A percentile compares a stretch with the other conserved stretches of the same genome.
phyloP scores from a whole-genome alignment of 2,797 vertebrate species.

The Sciurus carolinensis region DNA sequence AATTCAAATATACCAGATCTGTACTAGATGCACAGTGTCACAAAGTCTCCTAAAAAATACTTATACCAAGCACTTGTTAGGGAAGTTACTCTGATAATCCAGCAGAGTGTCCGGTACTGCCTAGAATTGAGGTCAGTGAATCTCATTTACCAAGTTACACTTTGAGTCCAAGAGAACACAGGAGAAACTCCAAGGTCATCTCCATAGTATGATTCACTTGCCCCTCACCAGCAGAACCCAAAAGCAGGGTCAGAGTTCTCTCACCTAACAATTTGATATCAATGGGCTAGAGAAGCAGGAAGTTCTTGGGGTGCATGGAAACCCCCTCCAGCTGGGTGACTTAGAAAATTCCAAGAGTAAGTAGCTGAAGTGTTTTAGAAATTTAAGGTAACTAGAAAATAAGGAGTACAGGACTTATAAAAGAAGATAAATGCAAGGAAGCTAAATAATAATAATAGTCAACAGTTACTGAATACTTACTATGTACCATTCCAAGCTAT shows the following conservation, averaged over 20 bases:
- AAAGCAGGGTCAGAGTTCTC: background rate
- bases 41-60: background rate
- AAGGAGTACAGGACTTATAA: background rate
- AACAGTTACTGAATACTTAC: background rate
- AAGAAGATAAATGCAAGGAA: conserved; percentile 15
- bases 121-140: background rate
- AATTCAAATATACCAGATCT: background rate
- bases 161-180: background rate
- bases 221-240: background rate
- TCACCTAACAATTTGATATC: background rate
- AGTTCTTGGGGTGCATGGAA: background rate
- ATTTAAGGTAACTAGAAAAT: background rate
- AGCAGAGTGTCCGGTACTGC: background rate
- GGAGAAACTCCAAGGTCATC: background rate
- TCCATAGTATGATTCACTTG: background rate
- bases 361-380: background rate
- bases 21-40: background rate
- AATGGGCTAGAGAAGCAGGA: conserved; percentile 7
- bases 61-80: background rate
- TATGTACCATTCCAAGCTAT: background rate
- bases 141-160: background rate
- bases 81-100: background rate
- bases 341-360: conserved; percentile 32
- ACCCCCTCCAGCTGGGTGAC: background rate
- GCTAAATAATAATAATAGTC: background rate